Base-by-base conservation (phyloP, 1,140 invertebrate species). In the Ceratoteleas bidentatus region DNA sequence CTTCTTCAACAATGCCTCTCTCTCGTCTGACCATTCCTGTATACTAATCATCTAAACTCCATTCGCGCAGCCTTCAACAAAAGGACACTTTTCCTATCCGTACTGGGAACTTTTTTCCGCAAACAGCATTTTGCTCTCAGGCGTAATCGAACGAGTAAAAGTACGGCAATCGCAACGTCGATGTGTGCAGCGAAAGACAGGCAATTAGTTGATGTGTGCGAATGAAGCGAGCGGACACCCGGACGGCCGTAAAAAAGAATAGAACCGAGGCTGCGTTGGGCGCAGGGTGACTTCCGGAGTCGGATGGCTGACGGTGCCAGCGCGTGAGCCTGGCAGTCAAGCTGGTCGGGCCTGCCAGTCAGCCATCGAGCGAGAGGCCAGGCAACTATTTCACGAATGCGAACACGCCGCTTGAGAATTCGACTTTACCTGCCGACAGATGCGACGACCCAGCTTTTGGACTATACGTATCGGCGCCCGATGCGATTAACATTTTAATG, bases 341-440 rank as follows among this genome's bases (percentile, higher is more conserved):
- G 58, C 52, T 56, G 54, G 61, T 43, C 16, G 50, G 60, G 5
- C 53, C 24, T 50, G 66, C 38, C 69, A 73, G 68, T 45, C 40
- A 62, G 24, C 56, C 13, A 60, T 15, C 49, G 32, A 43, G 50
- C n/a, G 40, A 57, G 52, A 75, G 86, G 87, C 75, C 79, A 45
- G 49, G 58, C 73, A 87, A 83, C 68, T 86, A 88, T 88, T 87
- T 86, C 79, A 85, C 78, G 84, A 87, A 88, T 88, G 85, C 87
- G 86, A 88, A 81, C 87, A 68, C 73, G 72, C 47, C 16, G 45
- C 57, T 65, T 56, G 68, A 69, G 73, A 80, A 87, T 84, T 85
- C 76, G 73, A 64, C 73, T 82, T 78, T 75, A 84, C 72, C 73
- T 73, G 84, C 72, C 84, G 85, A 86, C 81, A 86, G 80, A 87